These are phyloP conservation scores for Synaphobranchus kaupii DNA, from an alignment of 2,797 vertebrate species.

Conservation along the genomic window DNA sequence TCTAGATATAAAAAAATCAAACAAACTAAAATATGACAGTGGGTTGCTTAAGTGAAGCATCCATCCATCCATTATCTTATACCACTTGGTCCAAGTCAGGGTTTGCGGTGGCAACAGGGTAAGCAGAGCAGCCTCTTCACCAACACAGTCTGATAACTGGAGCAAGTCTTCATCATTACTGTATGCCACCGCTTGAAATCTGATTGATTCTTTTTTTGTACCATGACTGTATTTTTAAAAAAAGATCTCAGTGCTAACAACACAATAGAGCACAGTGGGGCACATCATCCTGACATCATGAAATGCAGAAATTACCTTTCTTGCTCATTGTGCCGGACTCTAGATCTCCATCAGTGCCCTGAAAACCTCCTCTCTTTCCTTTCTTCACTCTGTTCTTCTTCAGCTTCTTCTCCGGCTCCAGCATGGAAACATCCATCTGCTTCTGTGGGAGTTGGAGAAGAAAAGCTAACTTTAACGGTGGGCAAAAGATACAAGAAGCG, in stretches of 20 bases:
- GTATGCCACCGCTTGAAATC: neutral
- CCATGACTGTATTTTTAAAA: too few relatives aligned
- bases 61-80: too few relatives aligned
- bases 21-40: neutral
- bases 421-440: slow-evolving; percentile 63
- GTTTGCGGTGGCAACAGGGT: too few relatives aligned
- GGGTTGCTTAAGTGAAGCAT: neutral
- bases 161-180: neutral
- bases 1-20: neutral
- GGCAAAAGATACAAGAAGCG: neutral
- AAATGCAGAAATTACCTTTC: slow-evolving; percentile 70
- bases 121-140: too few relatives aligned
- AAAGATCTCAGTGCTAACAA: neutral
- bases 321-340: slow-evolving; percentile 57
- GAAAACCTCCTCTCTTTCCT: slow-evolving; percentile 58
- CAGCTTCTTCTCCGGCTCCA: slow-evolving; percentile 69
- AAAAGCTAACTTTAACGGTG: neutral
- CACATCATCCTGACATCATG: neutral
- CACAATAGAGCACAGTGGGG: neutral
- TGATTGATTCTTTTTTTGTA: neutral
- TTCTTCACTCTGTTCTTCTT: slow-evolving; percentile 67
- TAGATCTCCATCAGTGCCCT: slow-evolving; percentile 64
- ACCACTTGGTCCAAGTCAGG: too few relatives aligned
- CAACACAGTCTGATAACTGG: too few relatives aligned
- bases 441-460: slow-evolving; percentile 55